phyloP scores from a whole-genome alignment of 2,113 vertebrate genomes.

The Aegotheles bennettii region DNA sequence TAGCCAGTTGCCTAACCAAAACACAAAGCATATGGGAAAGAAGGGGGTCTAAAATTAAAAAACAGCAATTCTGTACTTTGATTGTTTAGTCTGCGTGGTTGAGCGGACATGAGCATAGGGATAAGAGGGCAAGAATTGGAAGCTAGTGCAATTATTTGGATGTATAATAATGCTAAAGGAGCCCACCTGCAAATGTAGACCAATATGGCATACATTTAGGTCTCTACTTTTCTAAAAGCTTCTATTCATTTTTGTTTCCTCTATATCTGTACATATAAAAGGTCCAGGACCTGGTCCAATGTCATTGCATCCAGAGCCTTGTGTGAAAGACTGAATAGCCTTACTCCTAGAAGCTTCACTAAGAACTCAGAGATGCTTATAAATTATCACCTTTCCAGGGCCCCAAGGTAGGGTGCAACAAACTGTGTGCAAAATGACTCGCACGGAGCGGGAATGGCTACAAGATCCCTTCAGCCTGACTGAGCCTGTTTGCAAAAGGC shows the following conservation, averaged over 20 bases:
- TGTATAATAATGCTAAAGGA: not conserved
- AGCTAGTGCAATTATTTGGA: not conserved
- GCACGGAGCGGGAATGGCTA: not conserved
- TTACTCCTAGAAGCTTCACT: not conserved
- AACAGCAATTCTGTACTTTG: slow-evolving; percentile 30
- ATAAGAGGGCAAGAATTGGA: not conserved
- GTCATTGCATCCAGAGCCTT: not conserved
- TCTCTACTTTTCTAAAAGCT: not conserved
- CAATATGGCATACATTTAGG: slow-evolving; percentile 14
- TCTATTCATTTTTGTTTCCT: not conserved
- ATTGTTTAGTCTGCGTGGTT: slow-evolving; percentile 53
- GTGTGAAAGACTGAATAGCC: not conserved
- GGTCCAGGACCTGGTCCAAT: not conserved
- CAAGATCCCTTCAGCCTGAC: not conserved
- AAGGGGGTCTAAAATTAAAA: slow-evolving; percentile 26
- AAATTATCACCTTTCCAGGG: not conserved
- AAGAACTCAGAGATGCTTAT: accelerated
- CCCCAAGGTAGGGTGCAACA: not conserved
- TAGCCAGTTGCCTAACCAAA: slow-evolving; percentile 55
- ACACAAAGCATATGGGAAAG: slow-evolving; percentile 55
- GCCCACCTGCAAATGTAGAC: not conserved
- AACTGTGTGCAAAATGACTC: not conserved
- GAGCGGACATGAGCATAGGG: not conserved
- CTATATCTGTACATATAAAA: not conserved
- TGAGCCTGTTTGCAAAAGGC: not conserved